Percentiles rank a stretch among this genome's conserved stretches.
phyloP scores from a whole-genome alignment of 2,797 vertebrate species.

The Vipera latastei region DNA sequence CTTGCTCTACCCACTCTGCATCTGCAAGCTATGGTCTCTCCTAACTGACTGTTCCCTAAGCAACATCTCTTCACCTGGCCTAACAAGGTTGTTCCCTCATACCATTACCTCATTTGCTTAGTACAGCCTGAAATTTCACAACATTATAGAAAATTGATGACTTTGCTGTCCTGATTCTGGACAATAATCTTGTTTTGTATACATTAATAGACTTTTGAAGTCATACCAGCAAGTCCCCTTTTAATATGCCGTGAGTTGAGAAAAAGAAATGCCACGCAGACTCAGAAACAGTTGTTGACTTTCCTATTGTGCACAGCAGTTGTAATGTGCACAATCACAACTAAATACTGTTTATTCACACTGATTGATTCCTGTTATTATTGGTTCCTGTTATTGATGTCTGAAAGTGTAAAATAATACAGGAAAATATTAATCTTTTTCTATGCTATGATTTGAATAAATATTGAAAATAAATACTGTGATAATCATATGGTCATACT shows the following conservation, averaged over 20 bases:
- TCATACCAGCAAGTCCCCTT: slow-evolving; percentile 44
- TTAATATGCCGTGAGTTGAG: slow-evolving; percentile 38
- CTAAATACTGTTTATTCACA: not conserved
- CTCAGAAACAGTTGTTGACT: slow-evolving; percentile 11
- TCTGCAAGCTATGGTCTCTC: not conserved
- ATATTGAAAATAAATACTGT: not conserved
- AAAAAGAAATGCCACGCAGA: slow-evolving; percentile 20
- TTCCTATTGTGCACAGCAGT: not conserved
- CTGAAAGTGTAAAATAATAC: not conserved
- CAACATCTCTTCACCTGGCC: not conserved
- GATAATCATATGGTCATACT: not conserved
- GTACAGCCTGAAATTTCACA: slow-evolving; percentile 27
- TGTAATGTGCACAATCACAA: not conserved
- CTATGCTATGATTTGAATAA: not conserved
- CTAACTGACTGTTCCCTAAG: not conserved
- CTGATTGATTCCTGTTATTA: not conserved
- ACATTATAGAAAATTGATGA: slow-evolving; percentile 26
- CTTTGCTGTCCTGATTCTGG: slow-evolving; percentile 7
- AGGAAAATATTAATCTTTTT: not conserved
- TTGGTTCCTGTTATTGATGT: not conserved
- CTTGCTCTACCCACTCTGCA: not conserved
- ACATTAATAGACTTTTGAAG: slow-evolving; percentile 44
- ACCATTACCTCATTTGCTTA: slow-evolving; percentile 19
- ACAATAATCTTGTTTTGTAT: slow-evolving; percentile 44
- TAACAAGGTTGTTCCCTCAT: not conserved